Base-by-base conservation (phyloP, 2,888 invertebrate genomes). In the Mesochorus sp. region DNA sequence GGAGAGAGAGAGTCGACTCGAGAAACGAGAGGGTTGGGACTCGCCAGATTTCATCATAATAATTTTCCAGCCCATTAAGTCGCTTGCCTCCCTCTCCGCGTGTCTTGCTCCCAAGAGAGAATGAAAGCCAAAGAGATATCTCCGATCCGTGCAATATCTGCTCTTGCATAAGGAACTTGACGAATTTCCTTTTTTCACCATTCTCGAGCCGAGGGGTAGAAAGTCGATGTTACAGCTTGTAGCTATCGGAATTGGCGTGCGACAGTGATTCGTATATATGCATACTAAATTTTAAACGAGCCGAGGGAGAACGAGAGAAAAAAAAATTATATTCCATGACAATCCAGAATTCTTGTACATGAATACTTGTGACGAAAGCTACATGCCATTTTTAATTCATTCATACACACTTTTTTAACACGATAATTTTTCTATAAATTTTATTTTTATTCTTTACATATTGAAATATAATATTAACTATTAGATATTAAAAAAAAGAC, bases 31-130 rank as follows among this genome's bases (percentile, higher is more conserved):
- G 78, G 75, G 76, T 74, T 66, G 49, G 44, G 73, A 71, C 61
- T 78, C 80, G 83, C 85, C 85, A 88, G 89, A 89, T 90, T 90
- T 90, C 89, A 89, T 89, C 89, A 86, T 90, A 88, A 91, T 90
- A 90, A 91, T 91, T 90, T 91, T 88, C 90, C 88, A 83, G 81
- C 70, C 89, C 90, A 90, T 90, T 90, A 90, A 88, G 80, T 84
- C 79, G 74, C 64, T 79, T 39, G 21, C 28, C 62, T 37, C 59
- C 28, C 71, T 19, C 61, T 21, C 14, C 83, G 83, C 83, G 73
- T 70, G n/a, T n/a, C n/a, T n/a, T n/a, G n/a, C n/a, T 75, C 66
- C 51, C 82, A 73, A 70, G 77, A 80, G 77, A 55, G 47, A 57
- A 10, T 17, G 42, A 49, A 24, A 51, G 42, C 10, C 37, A 34